phyloP scores from a whole-genome alignment of 2,113 vertebrate species.

The Megalops atlanticus region DNA sequence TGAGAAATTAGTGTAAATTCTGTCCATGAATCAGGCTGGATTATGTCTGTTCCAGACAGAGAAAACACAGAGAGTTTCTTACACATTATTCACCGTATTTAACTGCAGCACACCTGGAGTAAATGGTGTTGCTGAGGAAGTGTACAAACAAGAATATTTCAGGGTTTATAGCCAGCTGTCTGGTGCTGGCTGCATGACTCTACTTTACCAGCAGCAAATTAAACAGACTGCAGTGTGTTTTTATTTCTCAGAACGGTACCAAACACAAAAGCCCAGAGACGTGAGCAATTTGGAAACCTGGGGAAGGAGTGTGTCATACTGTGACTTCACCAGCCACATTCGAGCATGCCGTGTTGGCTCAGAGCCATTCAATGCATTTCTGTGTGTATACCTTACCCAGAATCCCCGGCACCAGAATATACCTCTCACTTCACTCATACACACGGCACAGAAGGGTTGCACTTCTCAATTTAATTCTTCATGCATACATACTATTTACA shows the following conservation, averaged over 20 bases:
- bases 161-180: conserved; percentile 56
- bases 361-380: not conserved
- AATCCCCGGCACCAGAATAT: no score
- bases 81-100: conserved; percentile 67
- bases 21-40: not conserved
- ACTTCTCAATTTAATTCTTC: no score
- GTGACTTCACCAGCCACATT: not conserved
- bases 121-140: conserved; percentile 47
- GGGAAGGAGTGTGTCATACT: not conserved
- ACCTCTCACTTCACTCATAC: no score
- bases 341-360: not conserved
- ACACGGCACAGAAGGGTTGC: no score
- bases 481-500: no score
- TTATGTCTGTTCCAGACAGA: not conserved
- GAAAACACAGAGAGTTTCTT: conserved; percentile 21
- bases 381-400: no score
- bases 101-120: conserved; percentile 69
- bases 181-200: conserved; percentile 67
- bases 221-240: conserved; percentile 40
- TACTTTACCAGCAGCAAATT: conserved; percentile 53
- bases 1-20: not conserved
- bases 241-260: not conserved
- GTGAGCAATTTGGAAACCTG: conserved; percentile 24
- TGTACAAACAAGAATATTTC: conserved; percentile 36
- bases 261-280: conserved; percentile 38